Conservation (phyloP, 2,888 invertebrate species). For the Drosophila meridiana region DNA sequence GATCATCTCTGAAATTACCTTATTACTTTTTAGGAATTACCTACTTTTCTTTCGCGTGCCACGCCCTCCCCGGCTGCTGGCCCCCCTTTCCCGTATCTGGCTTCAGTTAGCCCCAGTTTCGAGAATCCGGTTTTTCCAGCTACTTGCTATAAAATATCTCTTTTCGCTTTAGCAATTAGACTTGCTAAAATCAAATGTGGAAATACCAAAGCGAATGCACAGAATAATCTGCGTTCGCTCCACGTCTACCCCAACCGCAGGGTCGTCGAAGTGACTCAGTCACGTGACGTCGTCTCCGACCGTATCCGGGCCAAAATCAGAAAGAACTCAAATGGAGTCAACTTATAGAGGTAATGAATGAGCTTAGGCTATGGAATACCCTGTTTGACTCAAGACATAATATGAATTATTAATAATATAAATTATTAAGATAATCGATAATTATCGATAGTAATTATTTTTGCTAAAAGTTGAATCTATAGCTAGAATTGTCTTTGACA, state of each 20-base stretch:
- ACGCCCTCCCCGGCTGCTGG: not conserved
- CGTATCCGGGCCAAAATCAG: conserved; percentile 25
- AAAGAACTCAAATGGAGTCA: conserved; percentile 11
- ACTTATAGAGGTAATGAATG: not conserved
- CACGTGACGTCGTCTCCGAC: conserved; percentile 18
- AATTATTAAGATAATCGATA: not conserved
- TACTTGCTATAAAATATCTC: conserved; percentile 4
- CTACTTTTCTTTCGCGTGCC: conserved; percentile 1
- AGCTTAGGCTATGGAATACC: not conserved
- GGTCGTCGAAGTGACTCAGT: conserved; percentile 1
- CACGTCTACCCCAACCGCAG: not conserved
- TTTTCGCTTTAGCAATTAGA: conserved; percentile 11
- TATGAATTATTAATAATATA: not conserved
- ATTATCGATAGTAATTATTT: not conserved
- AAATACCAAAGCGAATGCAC: not conserved
- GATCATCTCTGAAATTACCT: not conserved
- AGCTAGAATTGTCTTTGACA: not conserved
- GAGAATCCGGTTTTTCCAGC: conserved; percentile 16
- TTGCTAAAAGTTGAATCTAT: not conserved
- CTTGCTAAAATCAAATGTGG: conserved; percentile 4
- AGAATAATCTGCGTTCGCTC: conserved; percentile 8
- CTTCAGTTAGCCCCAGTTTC: conserved; percentile 7
- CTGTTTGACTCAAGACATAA: not conserved
- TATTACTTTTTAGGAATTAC: conserved; percentile 33
- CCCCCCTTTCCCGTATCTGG: not conserved